Evolutionary conservation across 2,888 invertebrate genomes (phyloP), one percentile per base, ranked within the genome.

Genomic region (Autographa gamma): DNA sequence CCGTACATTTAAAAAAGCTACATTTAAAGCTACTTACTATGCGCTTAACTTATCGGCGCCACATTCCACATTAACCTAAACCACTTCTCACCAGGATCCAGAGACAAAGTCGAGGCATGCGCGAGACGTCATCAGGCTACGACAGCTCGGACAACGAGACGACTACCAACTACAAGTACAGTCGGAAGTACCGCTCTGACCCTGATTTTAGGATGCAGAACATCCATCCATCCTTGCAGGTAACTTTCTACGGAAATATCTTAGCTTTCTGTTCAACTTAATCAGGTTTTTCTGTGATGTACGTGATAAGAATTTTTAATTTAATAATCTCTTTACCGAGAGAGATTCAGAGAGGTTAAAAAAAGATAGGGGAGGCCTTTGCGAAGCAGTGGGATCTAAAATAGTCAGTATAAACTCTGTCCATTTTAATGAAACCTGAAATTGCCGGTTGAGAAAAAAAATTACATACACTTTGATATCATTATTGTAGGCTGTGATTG

Each of bases 51-150:
- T 25, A 25, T 25, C 25, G 25, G 25, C 25, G 25, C 2, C 25
- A 25, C 25, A 25, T 25, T 25, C 25, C 25, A 25, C 25, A 25
- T 1, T 25, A 6, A 1, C 4, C n/a, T 6, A 16, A 48, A 16
- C 14, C 0, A 14, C 14, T 48, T 48, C 48, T 7, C 16, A 48
- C 3, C 48, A 97, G 97, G 85, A 96, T 95, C 75, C 96, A 96
- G 69, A 95, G 96, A 81, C 93, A 96, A 82, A 96, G 93, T 82
- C 95, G 97, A 73, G 97, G 97, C 6, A 96, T 97, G 72, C 96
- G 98, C 63, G 98, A 98, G 88, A 98, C 98, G 0, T 98, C 98
- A n/a, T 98, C 98, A 77, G 98, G 98, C 14, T 98, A 98, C 92
- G 98, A 98, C 88, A 98, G 98, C 85, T 98, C 98, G 74, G 98